Conservation (phyloP, 2,888 invertebrate genomes). For the Dryocosmus kuriphilus region DNA sequence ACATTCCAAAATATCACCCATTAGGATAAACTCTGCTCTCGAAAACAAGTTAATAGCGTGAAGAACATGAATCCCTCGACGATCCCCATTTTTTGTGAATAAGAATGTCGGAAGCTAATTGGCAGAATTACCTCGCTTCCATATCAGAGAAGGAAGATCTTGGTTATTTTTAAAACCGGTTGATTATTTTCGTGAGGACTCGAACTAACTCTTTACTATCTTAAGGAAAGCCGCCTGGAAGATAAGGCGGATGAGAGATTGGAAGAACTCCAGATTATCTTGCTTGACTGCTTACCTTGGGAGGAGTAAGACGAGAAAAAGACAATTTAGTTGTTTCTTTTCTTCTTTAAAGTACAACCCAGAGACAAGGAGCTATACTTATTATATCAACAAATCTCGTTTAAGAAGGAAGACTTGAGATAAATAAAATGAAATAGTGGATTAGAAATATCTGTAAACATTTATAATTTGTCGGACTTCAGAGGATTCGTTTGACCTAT, state of each 20-base stretch:
- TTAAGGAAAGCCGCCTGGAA: neutral
- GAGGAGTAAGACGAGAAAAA: conserved; percentile 11
- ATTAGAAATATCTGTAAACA: too few species aligned
- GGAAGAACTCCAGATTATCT: conserved; percentile 33
- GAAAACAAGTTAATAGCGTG: neutral
- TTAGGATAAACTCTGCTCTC: neutral
- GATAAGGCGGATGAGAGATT: conserved; percentile 31
- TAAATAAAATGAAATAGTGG: neutral
- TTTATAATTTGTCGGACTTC: too few species aligned
- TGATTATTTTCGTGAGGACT: conserved; percentile 21
- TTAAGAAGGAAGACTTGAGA: neutral
- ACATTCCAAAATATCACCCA: neutral
- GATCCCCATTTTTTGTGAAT: neutral
- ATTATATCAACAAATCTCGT: neutral
- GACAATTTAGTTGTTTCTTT: conserved; percentile 14
- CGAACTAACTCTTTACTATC: conserved; percentile 5
- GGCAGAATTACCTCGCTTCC: neutral
- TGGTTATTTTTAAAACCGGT: conserved; percentile 16
- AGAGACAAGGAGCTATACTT: neutral
- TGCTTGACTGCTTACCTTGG: conserved; percentile 31
- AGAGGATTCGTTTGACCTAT: too few species aligned
- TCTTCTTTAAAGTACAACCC: neutral
- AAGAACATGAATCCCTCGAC: neutral
- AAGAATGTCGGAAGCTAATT: conserved; percentile 24
- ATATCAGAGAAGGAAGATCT: neutral